These are phyloP conservation scores for Leistus spinibarbis DNA, from an alignment of 2,888 invertebrate species.

Conservation along the genomic window DNA sequence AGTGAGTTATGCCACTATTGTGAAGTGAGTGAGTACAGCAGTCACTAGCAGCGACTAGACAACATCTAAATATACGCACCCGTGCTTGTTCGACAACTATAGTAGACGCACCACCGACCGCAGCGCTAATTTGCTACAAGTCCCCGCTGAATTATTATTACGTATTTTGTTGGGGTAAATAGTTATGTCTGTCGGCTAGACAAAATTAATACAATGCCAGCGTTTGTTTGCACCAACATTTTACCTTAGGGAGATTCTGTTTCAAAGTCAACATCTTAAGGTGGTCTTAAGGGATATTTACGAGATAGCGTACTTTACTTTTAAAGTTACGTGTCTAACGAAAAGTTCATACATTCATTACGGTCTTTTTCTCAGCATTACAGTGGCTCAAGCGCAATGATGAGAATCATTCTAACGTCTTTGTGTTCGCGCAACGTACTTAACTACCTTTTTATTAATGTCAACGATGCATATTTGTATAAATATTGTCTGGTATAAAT, in stretches of 20 bases:
- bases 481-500: no score
- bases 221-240: neutral
- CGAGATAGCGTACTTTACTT: neutral
- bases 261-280: neutral
- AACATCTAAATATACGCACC: neutral
- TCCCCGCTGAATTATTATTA: neutral
- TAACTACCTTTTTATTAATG: no score
- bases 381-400: no score
- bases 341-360: no score
- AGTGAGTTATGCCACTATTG: neutral
- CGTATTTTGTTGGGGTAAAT: neutral
- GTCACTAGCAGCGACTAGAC: neutral
- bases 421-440: no score
- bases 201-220: neutral
- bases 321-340: neutral
- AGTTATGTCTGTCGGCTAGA: neutral
- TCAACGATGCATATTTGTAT: no score
- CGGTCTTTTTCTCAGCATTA: no score
- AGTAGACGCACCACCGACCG: no score
- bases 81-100: neutral
- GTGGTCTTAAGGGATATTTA: neutral
- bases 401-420: no score
- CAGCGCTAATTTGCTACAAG: no score
- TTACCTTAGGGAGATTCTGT: neutral
- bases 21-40: neutral